Conservation (phyloP, 2,113 vertebrate genomes). For the Rattus rattus region DNA sequence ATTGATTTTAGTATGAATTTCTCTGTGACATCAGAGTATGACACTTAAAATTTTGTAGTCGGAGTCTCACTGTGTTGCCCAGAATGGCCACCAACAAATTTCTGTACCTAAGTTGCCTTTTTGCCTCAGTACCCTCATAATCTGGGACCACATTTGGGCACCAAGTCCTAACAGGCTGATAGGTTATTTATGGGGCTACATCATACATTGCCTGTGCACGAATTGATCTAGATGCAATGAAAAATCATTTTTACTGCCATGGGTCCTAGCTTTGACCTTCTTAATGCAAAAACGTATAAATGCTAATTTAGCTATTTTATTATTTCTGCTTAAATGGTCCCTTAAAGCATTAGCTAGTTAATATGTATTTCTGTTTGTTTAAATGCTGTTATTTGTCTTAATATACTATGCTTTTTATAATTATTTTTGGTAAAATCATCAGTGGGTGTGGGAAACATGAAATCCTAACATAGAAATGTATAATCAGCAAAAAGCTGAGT, state of each 20-base stretch:
- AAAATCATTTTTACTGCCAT: neutral
- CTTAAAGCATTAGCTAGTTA: neutral
- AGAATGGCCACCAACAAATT: neutral
- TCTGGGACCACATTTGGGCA: neutral
- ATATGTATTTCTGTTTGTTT: constrained; percentile 7
- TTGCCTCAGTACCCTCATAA: neutral
- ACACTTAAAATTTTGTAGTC: constrained; percentile 54
- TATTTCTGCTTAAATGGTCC: neutral
- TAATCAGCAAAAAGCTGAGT: neutral
- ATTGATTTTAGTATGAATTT: constrained; percentile 84
- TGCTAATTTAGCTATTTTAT: neutral
- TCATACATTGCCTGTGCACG: constrained; percentile 70
- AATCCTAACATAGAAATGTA: neutral
- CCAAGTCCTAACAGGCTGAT: constrained; percentile 78
- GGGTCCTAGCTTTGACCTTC: neutral
- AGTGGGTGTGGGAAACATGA: constrained; percentile 31
- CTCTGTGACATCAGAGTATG: constrained; percentile 83
- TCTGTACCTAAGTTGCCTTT: too few species aligned
- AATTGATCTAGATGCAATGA: neutral
- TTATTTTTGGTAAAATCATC: neutral
- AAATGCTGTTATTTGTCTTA: constrained; percentile 34
- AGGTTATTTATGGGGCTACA: constrained; percentile 81
- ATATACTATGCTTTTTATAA: constrained; percentile 58
- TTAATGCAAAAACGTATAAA: constrained; percentile 2
- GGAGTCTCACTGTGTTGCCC: neutral